phyloP scores from a whole-genome alignment of 2,797 vertebrate species.

The Avahi laniger region DNA sequence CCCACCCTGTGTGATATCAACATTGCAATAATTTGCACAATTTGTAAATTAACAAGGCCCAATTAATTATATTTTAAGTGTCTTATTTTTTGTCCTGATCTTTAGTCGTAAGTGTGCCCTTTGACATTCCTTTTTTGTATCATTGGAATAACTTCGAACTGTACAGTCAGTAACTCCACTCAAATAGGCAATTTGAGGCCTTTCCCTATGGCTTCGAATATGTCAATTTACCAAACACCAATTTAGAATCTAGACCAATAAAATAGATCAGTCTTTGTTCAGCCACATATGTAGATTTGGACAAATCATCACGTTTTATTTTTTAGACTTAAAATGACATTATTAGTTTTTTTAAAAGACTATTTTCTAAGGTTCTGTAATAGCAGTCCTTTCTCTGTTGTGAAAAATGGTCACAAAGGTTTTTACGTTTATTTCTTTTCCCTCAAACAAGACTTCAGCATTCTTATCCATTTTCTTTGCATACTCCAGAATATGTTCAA shows the following conservation, averaged over 20 bases:
- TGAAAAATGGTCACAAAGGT: constrained; percentile 16
- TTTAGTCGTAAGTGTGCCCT: neutral
- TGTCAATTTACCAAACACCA: neutral
- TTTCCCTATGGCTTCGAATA: constrained; percentile 23
- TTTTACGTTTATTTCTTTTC: neutral
- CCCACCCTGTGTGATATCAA: neutral
- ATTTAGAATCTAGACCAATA: neutral
- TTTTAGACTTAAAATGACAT: constrained; percentile 5
- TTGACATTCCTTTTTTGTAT: neutral
- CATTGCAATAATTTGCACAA: neutral
- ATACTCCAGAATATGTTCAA: neutral
- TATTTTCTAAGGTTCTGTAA: constrained; percentile 35
- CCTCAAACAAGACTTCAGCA: neutral
- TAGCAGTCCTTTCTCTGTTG: neutral
- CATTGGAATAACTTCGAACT: neutral
- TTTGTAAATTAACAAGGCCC: constrained; percentile 26
- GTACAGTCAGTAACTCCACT: neutral
- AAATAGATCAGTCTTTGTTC: neutral
- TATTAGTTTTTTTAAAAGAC: neutral
- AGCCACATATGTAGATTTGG: neutral
- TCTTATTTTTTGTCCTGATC: constrained; percentile 11
- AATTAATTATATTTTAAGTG: neutral
- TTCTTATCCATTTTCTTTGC: constrained; percentile 7
- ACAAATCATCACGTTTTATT: constrained; percentile 15
- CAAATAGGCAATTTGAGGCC: neutral